Evolutionary conservation across 2,888 invertebrate genomes (phyloP), one percentile per base, ranked within the genome.

Genomic region (Arenicola marina): DNA sequence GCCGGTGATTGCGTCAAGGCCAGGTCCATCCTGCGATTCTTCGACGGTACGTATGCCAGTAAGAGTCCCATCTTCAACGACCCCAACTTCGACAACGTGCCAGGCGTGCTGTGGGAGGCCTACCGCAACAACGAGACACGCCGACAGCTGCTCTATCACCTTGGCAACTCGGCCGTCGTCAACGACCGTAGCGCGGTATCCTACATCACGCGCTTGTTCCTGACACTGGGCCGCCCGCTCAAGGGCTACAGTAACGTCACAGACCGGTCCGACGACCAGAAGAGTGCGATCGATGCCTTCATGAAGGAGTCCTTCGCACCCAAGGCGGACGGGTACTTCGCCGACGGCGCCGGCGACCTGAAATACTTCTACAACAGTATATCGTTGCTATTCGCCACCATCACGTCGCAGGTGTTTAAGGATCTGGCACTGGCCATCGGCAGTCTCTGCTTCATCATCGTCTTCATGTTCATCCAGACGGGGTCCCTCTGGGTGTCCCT

Each of bases 341-440:
- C n/a, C 1, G 26, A 51, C 28, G 61, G 61, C 1, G 61, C 61
- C 1, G 63, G 57, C 2, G n/a, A 21, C 2, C 63, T 66, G 66
- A 44, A 63, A 4, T 66, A 62, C 34, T 43, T 58, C 4, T 62
- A 59, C 45, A 54, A 43, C 48, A 56, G 60, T 33, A 69, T 63
- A 15, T 70, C 65, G 29, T 53, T 63, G 26, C 21, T 63, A n/a
- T 28, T 11, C 7, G 48, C 32, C 11, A 28, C 32, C 38, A 60
- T 69, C 28, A 53, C 44, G 2, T 21, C 21, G 11, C 66, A 62
- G 44, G 73, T 67, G 3, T 34, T 59, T 31, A 54, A 55, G 29
- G 73, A 73, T 51, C 32, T 73, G 43, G 46, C 44, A n/a, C 56
- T 73, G 44, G 69, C 65, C n/a, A 24, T 66, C 18, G 73, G 73